phyloP scores from a whole-genome alignment of 1,140 invertebrate species.

The Aphaenogaster ashmeadi region DNA sequence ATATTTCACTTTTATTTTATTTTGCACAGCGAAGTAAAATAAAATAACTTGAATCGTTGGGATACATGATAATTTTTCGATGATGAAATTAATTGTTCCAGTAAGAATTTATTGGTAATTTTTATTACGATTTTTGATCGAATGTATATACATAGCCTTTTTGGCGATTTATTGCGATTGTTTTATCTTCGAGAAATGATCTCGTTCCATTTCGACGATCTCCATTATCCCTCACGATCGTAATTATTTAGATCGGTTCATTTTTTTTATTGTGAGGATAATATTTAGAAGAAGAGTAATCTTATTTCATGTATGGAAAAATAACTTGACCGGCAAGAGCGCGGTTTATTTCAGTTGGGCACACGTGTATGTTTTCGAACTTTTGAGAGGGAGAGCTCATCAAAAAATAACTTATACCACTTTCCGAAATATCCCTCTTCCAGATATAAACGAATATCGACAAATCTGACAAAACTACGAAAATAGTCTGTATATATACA shows the following conservation, averaged over 20 bases:
- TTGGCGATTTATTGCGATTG: neutral
- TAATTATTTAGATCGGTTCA: neutral
- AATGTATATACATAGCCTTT: neutral
- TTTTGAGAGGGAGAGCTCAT: neutral
- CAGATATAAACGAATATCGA: neutral
- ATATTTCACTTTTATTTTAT: neutral
- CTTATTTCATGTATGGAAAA: neutral
- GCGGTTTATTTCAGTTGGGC: neutral
- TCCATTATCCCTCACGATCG: neutral
- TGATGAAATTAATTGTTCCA: neutral
- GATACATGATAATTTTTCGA: neutral
- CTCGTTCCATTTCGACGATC: neutral
- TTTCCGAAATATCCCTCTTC: slow-evolving; percentile 11
- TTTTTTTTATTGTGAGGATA: neutral
- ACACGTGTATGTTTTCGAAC: neutral
- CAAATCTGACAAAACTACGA: neutral
- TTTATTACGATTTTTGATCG: neutral
- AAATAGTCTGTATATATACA: slow-evolving; percentile 4
- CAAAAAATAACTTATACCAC: neutral
- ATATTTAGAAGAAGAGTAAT: neutral
- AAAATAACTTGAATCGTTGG: neutral
- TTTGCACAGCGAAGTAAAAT: neutral
- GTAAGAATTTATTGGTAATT: neutral
- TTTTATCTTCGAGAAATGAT: neutral
- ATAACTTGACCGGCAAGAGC: neutral